Conservation (phyloP, 2,113 vertebrate genomes). For the Setophaga coronata region DNA sequence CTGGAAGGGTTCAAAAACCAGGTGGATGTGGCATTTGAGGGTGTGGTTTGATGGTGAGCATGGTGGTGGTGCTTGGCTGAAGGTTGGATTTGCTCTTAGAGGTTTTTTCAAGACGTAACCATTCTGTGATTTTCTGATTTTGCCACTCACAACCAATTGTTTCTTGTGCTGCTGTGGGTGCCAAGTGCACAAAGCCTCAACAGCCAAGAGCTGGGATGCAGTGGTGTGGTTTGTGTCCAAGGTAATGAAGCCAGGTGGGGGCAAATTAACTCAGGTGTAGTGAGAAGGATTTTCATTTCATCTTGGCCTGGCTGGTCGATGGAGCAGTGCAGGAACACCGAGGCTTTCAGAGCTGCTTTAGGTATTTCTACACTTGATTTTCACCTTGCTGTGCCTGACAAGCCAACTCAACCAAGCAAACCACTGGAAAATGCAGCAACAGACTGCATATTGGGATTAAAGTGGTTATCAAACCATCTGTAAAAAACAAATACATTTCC, state of each 20-base stretch:
- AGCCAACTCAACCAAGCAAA: background rate
- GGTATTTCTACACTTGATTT: background rate
- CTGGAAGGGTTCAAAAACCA: background rate
- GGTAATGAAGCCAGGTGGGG: background rate
- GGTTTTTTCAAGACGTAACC: rapidly evolving
- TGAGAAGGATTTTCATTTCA: background rate
- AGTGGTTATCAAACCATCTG: background rate
- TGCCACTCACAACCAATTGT: background rate
- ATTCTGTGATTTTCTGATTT: background rate
- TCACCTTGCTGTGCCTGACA: background rate
- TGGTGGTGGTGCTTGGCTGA: rapidly evolving
- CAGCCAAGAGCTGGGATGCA: background rate
- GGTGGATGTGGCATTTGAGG: background rate
- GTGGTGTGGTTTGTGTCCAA: background rate
- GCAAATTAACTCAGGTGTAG: background rate
- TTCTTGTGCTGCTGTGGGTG: background rate
- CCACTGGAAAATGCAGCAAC: background rate
- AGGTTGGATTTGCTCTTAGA: background rate
- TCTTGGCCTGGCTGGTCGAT: background rate
- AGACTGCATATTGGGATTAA: background rate
- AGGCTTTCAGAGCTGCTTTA: background rate
- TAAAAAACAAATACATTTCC: background rate
- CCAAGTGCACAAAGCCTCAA: background rate
- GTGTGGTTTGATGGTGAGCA: background rate
- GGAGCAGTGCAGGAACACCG: background rate